Evolutionary conservation across 1,140 invertebrate species (phyloP).

Genomic region (Euura saliciscinereae): DNA sequence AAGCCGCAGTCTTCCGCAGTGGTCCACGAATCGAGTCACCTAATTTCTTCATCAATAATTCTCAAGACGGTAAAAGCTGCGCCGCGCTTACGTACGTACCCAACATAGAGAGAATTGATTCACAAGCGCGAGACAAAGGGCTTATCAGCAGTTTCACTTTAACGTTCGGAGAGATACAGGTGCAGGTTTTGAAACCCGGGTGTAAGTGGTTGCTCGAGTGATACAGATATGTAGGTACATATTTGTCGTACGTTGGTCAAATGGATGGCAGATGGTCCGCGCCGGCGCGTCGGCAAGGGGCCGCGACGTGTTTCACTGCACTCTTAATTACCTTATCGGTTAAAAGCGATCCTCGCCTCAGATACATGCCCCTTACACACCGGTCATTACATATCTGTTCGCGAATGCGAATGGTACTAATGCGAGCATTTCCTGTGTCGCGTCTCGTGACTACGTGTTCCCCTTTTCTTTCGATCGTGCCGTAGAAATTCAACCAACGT

Average conservation of each 20-base stretch:
- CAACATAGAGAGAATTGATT: not conserved
- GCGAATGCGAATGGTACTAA: too few relatives aligned
- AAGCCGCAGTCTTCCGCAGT: not conserved
- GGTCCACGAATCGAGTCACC: too few relatives aligned
- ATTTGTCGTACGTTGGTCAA: slow-evolving; percentile 2
- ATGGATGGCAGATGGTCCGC: slow-evolving; percentile 1
- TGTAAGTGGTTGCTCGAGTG: slow-evolving; percentile 2
- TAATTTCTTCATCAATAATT: too few relatives aligned
- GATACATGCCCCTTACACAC: not conserved
- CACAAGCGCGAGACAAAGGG: not conserved
- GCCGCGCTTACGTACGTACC: too few relatives aligned
- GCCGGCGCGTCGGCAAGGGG: slow-evolving; percentile 1
- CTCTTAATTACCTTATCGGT: slow-evolving; percentile 4
- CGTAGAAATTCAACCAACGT: too few relatives aligned
- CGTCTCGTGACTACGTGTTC: too few relatives aligned
- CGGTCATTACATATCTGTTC: too few relatives aligned
- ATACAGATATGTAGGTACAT: slow-evolving; percentile 7
- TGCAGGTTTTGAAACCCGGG: not conserved
- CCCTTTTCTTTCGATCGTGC: too few relatives aligned
- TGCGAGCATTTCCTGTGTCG: too few relatives aligned
- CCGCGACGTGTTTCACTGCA: slow-evolving; percentile 5
- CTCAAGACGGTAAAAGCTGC: too few relatives aligned
- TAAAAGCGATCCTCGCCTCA: not conserved
- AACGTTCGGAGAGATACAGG: slow-evolving; percentile 1
- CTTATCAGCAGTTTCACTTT: slow-evolving; percentile 2